Evolutionary conservation across 2,113 vertebrate species (phyloP).

Genomic region (Psittacara wagleri): DNA sequence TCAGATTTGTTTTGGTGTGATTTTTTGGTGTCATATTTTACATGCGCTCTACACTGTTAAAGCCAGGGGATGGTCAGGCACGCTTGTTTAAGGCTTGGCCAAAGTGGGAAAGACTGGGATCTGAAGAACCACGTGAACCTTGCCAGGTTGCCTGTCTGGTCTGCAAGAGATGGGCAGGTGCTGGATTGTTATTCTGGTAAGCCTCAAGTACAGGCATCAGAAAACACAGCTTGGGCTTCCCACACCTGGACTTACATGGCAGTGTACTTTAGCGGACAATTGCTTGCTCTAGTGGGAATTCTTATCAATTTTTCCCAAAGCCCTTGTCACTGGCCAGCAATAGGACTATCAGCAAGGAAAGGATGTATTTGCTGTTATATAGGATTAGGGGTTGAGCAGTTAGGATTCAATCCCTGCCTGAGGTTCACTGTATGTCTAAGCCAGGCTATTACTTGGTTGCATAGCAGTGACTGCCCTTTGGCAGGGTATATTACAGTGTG

Average conservation of each 20-base stretch:
- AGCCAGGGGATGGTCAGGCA: background rate
- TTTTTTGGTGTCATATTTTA: background rate
- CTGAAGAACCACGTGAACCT: background rate
- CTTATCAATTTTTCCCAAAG: fast-evolving
- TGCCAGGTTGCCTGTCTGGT: background rate
- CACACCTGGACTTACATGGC: background rate
- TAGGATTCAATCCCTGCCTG: background rate
- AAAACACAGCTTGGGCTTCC: background rate
- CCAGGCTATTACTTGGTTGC: background rate
- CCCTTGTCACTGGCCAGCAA: background rate
- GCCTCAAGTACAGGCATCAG: background rate
- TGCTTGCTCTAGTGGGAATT: background rate
- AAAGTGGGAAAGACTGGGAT: background rate
- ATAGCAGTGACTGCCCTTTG: background rate
- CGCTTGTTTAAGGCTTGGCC: background rate
- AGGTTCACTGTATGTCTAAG: background rate
- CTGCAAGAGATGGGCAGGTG: background rate
- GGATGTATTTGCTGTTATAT: background rate
- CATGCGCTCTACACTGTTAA: fast-evolving
- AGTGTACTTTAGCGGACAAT: background rate
- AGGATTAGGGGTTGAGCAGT: background rate
- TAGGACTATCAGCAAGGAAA: background rate
- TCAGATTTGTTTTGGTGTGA: background rate
- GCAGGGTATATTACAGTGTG: background rate
- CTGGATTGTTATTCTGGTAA: background rate